These are phyloP conservation scores for Anoura caudifer DNA, from an alignment of 2,113 vertebrate species.

Conservation along the genomic window DNA sequence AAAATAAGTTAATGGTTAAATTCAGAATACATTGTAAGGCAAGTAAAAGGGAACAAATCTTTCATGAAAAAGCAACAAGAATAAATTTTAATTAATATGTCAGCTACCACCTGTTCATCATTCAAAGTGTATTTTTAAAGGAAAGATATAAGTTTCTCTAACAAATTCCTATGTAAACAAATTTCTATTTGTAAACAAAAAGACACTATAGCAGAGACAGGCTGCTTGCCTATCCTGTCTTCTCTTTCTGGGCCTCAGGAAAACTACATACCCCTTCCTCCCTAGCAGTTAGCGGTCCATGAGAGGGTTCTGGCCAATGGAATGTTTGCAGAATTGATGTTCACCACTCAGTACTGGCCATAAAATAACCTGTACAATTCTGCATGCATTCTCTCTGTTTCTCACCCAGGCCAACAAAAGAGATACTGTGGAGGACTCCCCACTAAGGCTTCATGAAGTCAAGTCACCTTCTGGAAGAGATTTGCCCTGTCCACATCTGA, in stretches of 20 bases:
- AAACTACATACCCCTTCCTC: neutral
- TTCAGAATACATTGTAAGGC: conserved; percentile 14
- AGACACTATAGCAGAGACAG: neutral
- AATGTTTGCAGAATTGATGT: neutral
- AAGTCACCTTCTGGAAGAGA: neutral
- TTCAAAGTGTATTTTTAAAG: conserved; percentile 61
- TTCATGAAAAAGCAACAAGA: conserved; percentile 13
- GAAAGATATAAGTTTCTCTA: conserved; percentile 45
- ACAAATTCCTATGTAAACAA: conserved; percentile 24
- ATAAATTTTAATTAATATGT: conserved; percentile 57
- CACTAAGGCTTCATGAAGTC: neutral
- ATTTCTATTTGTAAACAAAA: neutral
- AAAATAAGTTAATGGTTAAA: conserved; percentile 11
- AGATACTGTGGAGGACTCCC: neutral
- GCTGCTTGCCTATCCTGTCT: neutral
- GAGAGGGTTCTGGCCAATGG: neutral
- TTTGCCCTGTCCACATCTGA: neutral
- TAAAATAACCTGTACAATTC: neutral
- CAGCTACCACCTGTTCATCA: conserved; percentile 51
- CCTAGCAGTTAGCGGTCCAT: neutral
- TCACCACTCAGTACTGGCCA: neutral
- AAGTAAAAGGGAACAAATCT: conserved; percentile 33
- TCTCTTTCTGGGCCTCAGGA: neutral
- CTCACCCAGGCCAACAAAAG: neutral
- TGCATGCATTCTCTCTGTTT: neutral